Conservation (phyloP, 64 coral and sea anemone genomes). For the Montipora efflorescens region DNA sequence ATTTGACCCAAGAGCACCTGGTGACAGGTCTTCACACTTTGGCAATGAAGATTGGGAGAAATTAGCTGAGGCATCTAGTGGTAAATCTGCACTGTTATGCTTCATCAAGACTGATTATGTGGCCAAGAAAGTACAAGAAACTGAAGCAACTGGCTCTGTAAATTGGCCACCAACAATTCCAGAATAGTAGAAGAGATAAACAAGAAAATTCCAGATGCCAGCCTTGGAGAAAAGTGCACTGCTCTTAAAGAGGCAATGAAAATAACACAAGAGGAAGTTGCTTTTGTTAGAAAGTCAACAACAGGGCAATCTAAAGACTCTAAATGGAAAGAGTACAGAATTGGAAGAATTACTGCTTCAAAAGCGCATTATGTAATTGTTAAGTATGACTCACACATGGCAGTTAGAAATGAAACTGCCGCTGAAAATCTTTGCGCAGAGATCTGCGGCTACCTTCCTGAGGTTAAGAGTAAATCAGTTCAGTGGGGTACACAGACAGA, state of each 20-base stretch:
- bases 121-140: neutral
- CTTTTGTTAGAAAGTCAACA: no score
- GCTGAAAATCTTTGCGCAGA: no score
- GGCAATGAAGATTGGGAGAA: neutral
- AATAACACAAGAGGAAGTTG: no score
- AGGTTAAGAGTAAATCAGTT: conserved; percentile 45
- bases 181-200: no score
- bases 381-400: no score
- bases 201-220: neutral
- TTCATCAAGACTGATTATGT: no score
- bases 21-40: neutral
- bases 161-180: no score
- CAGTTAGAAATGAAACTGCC: no score
- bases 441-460: conserved; percentile 17
- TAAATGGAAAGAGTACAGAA: no score
- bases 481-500: conserved; percentile 25
- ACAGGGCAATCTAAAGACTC: no score
- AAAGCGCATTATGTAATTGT: no score
- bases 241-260: neutral
- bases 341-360: no score
- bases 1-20: neutral
- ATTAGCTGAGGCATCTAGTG: neutral
- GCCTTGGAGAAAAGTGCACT: neutral
- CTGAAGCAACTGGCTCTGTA: neutral
- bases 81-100: neutral